Evolutionary conservation across 2,113 vertebrate species (phyloP).

Genomic region (Hucho hucho): DNA sequence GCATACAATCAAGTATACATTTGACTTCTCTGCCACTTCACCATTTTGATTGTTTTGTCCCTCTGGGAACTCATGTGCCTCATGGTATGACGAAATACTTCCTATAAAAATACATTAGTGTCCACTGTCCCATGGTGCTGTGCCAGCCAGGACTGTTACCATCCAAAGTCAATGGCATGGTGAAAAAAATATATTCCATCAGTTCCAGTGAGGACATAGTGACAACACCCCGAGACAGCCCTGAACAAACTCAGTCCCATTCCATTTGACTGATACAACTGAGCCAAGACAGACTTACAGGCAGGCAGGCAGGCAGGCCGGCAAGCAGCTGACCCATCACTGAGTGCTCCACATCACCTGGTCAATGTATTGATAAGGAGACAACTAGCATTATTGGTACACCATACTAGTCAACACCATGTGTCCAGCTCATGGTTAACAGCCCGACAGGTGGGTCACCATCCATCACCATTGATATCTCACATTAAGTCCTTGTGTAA

Average conservation of each 20-base stretch:
- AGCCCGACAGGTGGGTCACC: background rate
- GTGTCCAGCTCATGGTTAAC: slow-evolving; percentile 23
- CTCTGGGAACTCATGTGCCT: background rate
- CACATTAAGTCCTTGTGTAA: background rate
- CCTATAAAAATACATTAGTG: slow-evolving; percentile 9
- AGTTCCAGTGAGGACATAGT: slow-evolving; percentile 4
- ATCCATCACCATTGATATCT: background rate
- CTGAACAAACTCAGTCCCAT: slow-evolving; percentile 17
- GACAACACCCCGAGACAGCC: slow-evolving; percentile 1
- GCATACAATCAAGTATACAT: slow-evolving; percentile 11
- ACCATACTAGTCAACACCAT: no score
- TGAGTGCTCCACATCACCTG: background rate
- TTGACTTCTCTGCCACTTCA: slow-evolving; percentile 15
- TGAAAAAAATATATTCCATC: slow-evolving; percentile 23
- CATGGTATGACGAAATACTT: slow-evolving; percentile 22
- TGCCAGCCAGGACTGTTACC: background rate
- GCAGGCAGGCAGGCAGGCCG: background rate
- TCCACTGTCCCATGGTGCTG: slow-evolving; percentile 20
- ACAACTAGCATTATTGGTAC: no score
- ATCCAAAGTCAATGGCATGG: slow-evolving; percentile 24
- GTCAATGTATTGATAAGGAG: no score
- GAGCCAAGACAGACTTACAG: background rate
- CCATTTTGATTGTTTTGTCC: slow-evolving; percentile 21
- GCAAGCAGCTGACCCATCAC: slow-evolving; percentile 3
- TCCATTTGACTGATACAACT: slow-evolving; percentile 46